Evolutionary conservation across 2,888 invertebrate species (phyloP).

Genomic region (Xiphydria camelus): DNA sequence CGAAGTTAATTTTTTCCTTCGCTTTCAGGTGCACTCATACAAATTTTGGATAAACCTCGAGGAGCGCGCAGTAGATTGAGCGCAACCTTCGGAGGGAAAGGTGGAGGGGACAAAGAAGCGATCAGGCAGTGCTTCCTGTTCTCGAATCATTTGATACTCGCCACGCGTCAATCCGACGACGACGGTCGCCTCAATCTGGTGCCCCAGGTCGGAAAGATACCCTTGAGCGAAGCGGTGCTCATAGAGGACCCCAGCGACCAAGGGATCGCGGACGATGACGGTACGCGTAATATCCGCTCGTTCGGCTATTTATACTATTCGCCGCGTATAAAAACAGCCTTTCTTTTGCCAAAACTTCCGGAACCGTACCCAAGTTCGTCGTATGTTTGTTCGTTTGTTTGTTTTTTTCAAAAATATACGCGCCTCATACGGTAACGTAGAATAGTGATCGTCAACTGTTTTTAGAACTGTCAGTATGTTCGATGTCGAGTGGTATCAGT

Average conservation of each 20-base stretch:
- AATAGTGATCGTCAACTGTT: constrained; percentile 16
- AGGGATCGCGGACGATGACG: constrained; percentile 70
- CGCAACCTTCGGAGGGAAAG: constrained; percentile 62
- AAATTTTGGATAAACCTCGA: constrained; percentile 69
- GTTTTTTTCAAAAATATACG: background rate
- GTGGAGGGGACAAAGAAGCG: constrained; percentile 66
- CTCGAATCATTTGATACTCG: constrained; percentile 85
- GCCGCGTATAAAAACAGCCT: background rate
- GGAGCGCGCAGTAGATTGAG: constrained; percentile 62
- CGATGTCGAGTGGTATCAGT: constrained; percentile 62
- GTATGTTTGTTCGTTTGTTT: background rate
- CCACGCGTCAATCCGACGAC: constrained; percentile 73
- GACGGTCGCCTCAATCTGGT: constrained; percentile 85
- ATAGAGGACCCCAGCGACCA: constrained; percentile 81
- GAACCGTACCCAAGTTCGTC: no score
- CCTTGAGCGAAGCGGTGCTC: constrained; percentile 80
- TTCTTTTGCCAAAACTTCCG: no score
- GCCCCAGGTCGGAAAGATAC: constrained; percentile 80
- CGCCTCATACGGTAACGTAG: background rate
- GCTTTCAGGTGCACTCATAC: constrained; percentile 72
- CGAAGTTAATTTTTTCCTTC: no score
- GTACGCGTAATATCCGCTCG: constrained; percentile 46
- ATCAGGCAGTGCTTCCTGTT: constrained; percentile 86
- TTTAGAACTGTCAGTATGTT: constrained; percentile 62
- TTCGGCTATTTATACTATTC: background rate